Percentiles rank a stretch among this genome's conserved stretches.
Evolutionary conservation across 2,113 vertebrate species (phyloP).

Genomic region (Xenopus laevis): DNA sequence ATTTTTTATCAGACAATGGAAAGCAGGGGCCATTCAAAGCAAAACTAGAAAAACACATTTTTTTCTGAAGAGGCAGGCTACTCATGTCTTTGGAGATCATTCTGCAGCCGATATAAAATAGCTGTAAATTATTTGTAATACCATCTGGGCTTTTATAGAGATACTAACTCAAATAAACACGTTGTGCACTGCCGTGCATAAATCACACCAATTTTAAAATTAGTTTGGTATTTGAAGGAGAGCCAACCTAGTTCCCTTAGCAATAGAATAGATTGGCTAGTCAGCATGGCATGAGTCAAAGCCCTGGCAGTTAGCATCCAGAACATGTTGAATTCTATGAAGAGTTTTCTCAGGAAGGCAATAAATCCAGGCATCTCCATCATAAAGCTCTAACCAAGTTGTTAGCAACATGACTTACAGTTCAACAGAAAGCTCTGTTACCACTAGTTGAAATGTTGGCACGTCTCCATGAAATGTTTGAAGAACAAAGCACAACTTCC

Average conservation of each 20-base stretch:
- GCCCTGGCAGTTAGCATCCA: constrained; percentile 44
- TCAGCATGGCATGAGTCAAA: constrained; percentile 45
- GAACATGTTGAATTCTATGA: constrained; percentile 43
- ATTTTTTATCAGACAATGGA: constrained; percentile 30
- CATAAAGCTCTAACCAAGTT: constrained; percentile 46
- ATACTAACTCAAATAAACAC: constrained; percentile 47
- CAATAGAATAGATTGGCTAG: constrained; percentile 41
- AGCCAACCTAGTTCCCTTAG: constrained; percentile 43
- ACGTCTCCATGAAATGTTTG: constrained; percentile 33
- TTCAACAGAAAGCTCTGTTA: constrained; percentile 43
- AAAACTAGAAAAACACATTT: constrained; percentile 28
- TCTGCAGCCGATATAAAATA: constrained; percentile 45
- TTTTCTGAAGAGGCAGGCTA: constrained; percentile 23
- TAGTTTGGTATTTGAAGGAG: constrained; percentile 44
- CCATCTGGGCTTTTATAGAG: constrained; percentile 45
- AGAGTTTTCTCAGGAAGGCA: constrained; percentile 43
- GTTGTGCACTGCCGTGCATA: constrained; percentile 41
- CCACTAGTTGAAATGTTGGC: constrained; percentile 41
- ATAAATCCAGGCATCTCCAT: constrained; percentile 40
- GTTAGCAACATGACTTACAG: constrained; percentile 44
- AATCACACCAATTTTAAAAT: constrained; percentile 47
- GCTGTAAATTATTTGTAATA: constrained; percentile 46
- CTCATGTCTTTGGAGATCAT: constrained; percentile 43
- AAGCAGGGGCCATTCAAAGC: constrained; percentile 17
- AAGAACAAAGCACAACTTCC: constrained; percentile 45